These are phyloP conservation scores for Clepsis dumicolana DNA, from an alignment of 2,888 invertebrate genomes.

Conservation along the genomic window DNA sequence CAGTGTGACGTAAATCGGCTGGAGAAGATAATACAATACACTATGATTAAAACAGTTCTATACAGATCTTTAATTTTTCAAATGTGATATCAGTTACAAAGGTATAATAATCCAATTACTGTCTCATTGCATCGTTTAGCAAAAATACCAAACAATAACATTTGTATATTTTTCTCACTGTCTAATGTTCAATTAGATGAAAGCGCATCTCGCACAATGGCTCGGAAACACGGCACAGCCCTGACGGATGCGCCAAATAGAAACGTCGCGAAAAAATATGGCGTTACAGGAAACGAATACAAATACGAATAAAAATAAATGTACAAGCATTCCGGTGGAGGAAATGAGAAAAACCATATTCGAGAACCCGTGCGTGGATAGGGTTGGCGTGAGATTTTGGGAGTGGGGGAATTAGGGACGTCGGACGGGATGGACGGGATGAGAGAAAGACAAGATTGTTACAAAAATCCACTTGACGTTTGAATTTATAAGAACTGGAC, in stretches of 20 bases:
- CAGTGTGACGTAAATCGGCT: too few species aligned
- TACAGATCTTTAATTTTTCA: too few species aligned
- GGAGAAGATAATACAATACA: too few species aligned
- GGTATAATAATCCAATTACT: too few species aligned
- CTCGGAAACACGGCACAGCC: constrained; percentile 33
- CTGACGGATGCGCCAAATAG: constrained; percentile 54
- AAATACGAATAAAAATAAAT: constrained; percentile 82
- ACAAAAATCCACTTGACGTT: too few species aligned
- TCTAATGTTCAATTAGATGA: constrained; percentile 9
- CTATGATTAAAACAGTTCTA: too few species aligned
- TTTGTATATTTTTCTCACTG: neutral
- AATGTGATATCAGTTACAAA: too few species aligned
- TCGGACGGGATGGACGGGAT: neutral
- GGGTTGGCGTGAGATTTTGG: constrained; percentile 45
- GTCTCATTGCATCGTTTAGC: too few species aligned
- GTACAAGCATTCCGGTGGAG: constrained; percentile 70
- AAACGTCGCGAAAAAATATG: constrained; percentile 77
- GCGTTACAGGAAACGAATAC: constrained; percentile 82
- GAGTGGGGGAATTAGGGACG: constrained; percentile 6
- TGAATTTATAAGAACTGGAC: too few species aligned
- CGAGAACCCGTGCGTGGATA: constrained; percentile 56
- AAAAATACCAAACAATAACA: neutral
- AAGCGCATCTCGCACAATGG: constrained; percentile 40
- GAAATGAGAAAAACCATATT: constrained; percentile 82
- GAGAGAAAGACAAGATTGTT: neutral